These are phyloP conservation scores for Numida meleagris DNA, from an alignment of 2,113 vertebrate species.

Conservation along the genomic window DNA sequence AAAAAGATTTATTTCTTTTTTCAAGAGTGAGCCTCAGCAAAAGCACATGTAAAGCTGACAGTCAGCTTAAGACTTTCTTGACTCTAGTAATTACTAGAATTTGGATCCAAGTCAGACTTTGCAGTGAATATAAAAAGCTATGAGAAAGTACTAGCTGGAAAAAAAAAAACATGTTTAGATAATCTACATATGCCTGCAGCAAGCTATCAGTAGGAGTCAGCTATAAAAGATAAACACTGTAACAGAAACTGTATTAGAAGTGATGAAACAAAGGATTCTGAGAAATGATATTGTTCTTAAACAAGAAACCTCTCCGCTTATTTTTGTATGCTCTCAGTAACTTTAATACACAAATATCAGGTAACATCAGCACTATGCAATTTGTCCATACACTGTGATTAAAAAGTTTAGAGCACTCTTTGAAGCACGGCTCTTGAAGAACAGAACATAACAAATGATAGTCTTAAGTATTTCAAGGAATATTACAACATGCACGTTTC, in stretches of 20 bases:
- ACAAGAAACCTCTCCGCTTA: neutral
- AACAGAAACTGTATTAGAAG: neutral
- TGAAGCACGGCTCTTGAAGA: neutral
- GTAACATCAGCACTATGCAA: rapidly evolving
- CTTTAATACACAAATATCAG: neutral
- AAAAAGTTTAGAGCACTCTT: neutral
- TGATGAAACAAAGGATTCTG: neutral
- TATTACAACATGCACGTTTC: neutral
- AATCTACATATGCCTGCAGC: neutral
- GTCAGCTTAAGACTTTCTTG: neutral
- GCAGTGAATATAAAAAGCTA: neutral
- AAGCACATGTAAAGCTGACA: neutral
- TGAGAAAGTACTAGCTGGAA: neutral
- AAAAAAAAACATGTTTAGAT: neutral
- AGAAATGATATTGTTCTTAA: neutral
- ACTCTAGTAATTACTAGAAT: conserved; percentile 31
- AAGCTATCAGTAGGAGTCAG: neutral
- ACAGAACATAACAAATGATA: neutral
- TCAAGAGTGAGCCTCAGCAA: conserved; percentile 8
- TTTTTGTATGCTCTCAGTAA: neutral
- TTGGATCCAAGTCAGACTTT: conserved; percentile 21
- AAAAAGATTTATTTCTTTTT: neutral
- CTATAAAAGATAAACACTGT: neutral
- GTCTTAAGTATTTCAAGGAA: neutral
- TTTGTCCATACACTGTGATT: neutral